Percentiles rank a stretch among this genome's conserved stretches.
Conservation (phyloP, 1,140 invertebrate species). For the Apis laboriosa region DNA sequence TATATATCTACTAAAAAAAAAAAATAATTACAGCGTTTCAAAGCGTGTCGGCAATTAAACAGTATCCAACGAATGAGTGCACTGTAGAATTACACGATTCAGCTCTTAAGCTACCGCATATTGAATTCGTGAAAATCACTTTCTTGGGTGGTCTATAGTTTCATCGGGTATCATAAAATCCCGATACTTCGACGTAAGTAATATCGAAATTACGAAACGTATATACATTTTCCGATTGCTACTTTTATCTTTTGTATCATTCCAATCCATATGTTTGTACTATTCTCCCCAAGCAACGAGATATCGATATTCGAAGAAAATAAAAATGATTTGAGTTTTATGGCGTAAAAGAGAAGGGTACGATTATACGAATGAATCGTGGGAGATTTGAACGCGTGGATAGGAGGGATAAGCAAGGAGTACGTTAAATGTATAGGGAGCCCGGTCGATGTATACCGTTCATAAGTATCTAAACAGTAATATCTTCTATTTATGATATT, state of each 20-base stretch:
- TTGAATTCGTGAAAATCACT: background rate
- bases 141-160: background rate
- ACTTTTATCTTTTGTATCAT: background rate
- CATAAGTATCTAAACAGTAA: too few relatives aligned
- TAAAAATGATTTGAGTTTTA: background rate
- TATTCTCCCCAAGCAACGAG: background rate
- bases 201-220: background rate
- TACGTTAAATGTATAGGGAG: conserved; percentile 36
- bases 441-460: conserved; percentile 46
- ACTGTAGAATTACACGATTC: conserved; percentile 8
- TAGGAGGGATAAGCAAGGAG: conserved; percentile 34
- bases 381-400: conserved; percentile 61
- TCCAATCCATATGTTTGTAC: too few relatives aligned
- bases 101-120: background rate
- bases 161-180: background rate
- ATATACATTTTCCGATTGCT: background rate
- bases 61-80: background rate
- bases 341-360: background rate
- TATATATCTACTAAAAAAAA: background rate
- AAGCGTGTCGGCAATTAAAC: background rate
- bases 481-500: too few relatives aligned
- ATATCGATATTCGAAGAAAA: background rate
- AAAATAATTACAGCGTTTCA: background rate
- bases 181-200: background rate
- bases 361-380: conserved; percentile 7